phyloP scores from a whole-genome alignment of 2,797 vertebrate genomes.

The Cuniculus paca region DNA sequence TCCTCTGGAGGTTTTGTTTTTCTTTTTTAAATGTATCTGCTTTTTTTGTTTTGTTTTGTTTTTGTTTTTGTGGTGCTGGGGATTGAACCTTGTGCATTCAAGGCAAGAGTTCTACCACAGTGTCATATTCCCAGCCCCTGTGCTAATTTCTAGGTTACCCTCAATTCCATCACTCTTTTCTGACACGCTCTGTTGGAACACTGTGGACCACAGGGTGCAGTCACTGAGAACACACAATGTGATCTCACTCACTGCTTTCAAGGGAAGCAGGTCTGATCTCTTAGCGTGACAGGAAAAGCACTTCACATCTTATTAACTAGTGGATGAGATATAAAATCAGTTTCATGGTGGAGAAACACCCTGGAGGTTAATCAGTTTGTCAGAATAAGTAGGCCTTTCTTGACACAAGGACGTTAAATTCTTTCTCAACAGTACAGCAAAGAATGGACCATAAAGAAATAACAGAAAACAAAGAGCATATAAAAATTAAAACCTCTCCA shows the following conservation, averaged over 20 bases:
- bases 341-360: constrained; percentile 85
- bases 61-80: no score
- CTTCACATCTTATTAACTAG: constrained; percentile 87
- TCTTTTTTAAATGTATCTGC: neutral
- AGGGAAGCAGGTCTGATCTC: constrained; percentile 65
- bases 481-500: neutral
- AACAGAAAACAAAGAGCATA: constrained; percentile 56
- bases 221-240: neutral
- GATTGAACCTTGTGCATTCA: no score
- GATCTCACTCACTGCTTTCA: constrained; percentile 2
- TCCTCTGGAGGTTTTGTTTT: neutral
- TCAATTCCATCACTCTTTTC: neutral
- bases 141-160: neutral
- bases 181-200: neutral
- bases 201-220: fast-evolving
- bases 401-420: constrained; percentile 85
- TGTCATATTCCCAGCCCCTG: neutral
- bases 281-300: constrained; percentile 68
- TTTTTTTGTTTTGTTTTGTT: neutral
- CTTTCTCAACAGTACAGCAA: constrained; percentile 71
- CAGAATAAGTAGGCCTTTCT: constrained; percentile 89
- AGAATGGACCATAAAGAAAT: constrained; percentile 81
- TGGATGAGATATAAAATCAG: constrained; percentile 88
- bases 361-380: constrained; percentile 88
- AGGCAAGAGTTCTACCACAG: no score